Conservation (phyloP, 2,888 invertebrate genomes). For the Galerucella calmariensis region DNA sequence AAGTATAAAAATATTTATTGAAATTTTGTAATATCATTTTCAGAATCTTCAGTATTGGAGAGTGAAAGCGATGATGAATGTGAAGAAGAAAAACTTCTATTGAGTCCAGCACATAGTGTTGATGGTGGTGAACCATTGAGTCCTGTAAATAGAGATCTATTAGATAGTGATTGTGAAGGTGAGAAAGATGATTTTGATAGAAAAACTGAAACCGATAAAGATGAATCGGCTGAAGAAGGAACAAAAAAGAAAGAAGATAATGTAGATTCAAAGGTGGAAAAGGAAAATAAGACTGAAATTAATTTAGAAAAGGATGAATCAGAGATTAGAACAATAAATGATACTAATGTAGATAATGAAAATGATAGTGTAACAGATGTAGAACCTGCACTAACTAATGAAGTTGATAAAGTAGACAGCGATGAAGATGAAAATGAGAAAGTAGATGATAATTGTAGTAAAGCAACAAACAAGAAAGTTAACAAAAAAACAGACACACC, state of each 20-base stretch:
- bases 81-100: constrained; percentile 33
- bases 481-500: constrained; percentile 13
- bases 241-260: constrained; percentile 3
- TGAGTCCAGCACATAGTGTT: constrained; percentile 37
- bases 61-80: constrained; percentile 41
- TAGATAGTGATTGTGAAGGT: constrained; percentile 33
- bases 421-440: constrained; percentile 19
- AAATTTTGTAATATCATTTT: not conserved
- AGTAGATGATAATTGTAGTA: constrained; percentile 5
- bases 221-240: constrained; percentile 13
- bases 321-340: not conserved
- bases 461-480: constrained; percentile 5
- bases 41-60: constrained; percentile 21
- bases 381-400: not conserved
- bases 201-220: not conserved
- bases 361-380: not conserved
- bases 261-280: constrained; percentile 4
- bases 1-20: too few relatives aligned
- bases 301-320: not conserved
- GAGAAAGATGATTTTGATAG: constrained; percentile 20
- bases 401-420: not conserved
- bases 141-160: constrained; percentile 32
- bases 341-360: not conserved
- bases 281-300: constrained; percentile 7
- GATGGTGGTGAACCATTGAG: constrained; percentile 39